These are phyloP conservation scores for Elephas maximus DNA, from an alignment of 2,113 vertebrate genomes.

Conservation along the genomic window DNA sequence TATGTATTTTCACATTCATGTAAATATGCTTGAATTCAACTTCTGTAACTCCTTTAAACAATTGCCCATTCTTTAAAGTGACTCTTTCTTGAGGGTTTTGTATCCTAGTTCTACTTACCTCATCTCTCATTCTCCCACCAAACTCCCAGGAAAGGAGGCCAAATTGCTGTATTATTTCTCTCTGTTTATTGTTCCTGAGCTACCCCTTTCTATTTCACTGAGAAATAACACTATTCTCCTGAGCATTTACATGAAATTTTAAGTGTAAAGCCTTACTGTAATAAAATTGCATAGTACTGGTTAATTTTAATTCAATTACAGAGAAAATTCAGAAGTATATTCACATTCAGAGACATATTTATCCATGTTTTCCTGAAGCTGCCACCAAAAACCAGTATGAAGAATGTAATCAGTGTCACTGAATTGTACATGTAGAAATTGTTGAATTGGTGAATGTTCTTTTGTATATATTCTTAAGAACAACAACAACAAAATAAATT, in stretches of 20 bases:
- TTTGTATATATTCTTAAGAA: not conserved
- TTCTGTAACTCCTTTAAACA: constrained; percentile 23
- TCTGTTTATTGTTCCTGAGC: not conserved
- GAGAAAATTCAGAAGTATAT: not conserved
- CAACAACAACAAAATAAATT: not conserved
- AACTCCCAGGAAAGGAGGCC: not conserved
- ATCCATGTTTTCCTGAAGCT: not conserved
- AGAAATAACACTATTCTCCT: not conserved
- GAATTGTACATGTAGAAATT: not conserved
- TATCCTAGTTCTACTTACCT: not conserved
- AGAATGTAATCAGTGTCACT: not conserved
- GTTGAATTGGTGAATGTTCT: not conserved
- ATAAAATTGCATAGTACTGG: constrained; percentile 21
- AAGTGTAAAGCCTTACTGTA: not conserved
- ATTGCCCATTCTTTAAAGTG: constrained; percentile 20
- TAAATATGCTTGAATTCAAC: constrained; percentile 17
- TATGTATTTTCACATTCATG: not conserved
- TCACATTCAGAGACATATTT: not conserved
- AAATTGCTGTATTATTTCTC: not conserved
- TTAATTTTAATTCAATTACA: constrained; percentile 30
- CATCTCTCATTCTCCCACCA: not conserved
- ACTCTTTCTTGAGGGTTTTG: not conserved
- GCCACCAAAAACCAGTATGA: not conserved
- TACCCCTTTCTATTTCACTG: not conserved
- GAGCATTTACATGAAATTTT: not conserved